phyloP scores from a whole-genome alignment of 2,797 vertebrate species.

The Falco novaeseelandiae region DNA sequence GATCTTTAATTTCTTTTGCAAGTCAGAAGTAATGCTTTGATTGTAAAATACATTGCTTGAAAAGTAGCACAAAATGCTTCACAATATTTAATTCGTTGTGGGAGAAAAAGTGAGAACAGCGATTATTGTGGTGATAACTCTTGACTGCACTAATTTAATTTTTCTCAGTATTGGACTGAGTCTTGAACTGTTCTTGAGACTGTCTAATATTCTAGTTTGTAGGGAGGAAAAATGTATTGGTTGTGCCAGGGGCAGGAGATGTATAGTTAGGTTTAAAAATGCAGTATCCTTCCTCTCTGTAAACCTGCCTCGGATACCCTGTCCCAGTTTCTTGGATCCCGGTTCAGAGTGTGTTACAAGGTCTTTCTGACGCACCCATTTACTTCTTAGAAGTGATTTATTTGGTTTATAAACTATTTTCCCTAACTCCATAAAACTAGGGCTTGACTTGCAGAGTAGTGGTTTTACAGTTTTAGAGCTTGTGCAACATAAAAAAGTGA shows the following conservation, averaged over 20 bases:
- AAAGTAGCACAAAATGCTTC: background rate
- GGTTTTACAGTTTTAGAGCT: slow-evolving; percentile 44
- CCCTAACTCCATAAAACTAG: background rate
- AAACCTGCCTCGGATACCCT: background rate
- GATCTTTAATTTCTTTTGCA: background rate
- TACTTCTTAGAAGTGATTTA: background rate
- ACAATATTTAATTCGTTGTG: background rate
- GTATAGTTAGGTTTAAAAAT: background rate
- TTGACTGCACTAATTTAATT: background rate
- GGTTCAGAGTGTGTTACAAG: background rate
- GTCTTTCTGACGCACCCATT: background rate
- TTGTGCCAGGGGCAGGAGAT: background rate
- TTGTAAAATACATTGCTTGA: background rate
- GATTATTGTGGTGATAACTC: background rate
- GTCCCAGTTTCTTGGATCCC: background rate
- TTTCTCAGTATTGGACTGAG: background rate
- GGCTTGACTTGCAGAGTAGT: slow-evolving; percentile 45
- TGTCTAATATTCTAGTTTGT: background rate
- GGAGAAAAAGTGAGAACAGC: background rate
- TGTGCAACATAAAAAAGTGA: slow-evolving; percentile 32
- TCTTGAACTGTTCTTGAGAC: background rate
- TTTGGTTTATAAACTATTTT: slow-evolving; percentile 16
- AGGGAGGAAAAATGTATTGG: background rate
- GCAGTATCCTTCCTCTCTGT: background rate
- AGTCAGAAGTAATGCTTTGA: background rate